Evolutionary conservation across 2,888 invertebrate genomes (phyloP).

Genomic region (Apotomis betuletana): DNA sequence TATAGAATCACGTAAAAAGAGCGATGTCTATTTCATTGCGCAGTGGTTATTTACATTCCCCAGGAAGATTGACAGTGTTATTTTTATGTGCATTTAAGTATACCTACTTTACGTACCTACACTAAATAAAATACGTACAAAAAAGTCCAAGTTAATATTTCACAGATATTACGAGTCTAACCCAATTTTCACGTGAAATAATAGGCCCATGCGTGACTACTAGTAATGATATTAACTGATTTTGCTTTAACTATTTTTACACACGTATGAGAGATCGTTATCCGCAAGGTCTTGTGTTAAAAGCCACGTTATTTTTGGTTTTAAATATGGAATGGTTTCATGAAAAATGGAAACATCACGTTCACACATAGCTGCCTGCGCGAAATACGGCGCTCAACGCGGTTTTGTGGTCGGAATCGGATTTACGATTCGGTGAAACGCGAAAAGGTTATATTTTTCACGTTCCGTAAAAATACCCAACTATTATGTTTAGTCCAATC

Average conservation of each 20-base stretch:
- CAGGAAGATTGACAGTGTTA: too few relatives aligned
- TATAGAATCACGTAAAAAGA: too few relatives aligned
- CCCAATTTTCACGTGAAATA: constrained; percentile 15
- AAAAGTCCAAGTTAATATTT: too few relatives aligned
- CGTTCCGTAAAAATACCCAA: too few relatives aligned
- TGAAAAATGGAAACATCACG: background rate
- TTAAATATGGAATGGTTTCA: constrained; percentile 1
- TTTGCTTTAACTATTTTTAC: constrained; percentile 24
- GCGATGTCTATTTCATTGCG: too few relatives aligned
- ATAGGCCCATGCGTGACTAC: constrained; percentile 28
- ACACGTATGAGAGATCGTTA: constrained; percentile 6
- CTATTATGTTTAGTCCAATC: too few relatives aligned
- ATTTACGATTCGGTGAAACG: constrained; percentile 18
- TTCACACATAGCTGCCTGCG: constrained; percentile 8
- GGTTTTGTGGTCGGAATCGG: constrained; percentile 23
- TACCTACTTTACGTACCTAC: too few relatives aligned
- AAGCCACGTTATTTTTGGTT: background rate
- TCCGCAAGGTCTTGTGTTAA: constrained; percentile 15
- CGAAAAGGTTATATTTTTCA: background rate
- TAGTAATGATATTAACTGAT: constrained; percentile 23
- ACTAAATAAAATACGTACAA: too few relatives aligned
- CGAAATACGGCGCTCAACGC: constrained; percentile 3
- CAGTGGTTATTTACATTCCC: too few relatives aligned
- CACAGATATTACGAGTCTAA: background rate
- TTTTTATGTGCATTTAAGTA: too few relatives aligned